Evolutionary conservation across 23 tunicate species (phyloP).

Genomic region (Ciona savignyi): DNA sequence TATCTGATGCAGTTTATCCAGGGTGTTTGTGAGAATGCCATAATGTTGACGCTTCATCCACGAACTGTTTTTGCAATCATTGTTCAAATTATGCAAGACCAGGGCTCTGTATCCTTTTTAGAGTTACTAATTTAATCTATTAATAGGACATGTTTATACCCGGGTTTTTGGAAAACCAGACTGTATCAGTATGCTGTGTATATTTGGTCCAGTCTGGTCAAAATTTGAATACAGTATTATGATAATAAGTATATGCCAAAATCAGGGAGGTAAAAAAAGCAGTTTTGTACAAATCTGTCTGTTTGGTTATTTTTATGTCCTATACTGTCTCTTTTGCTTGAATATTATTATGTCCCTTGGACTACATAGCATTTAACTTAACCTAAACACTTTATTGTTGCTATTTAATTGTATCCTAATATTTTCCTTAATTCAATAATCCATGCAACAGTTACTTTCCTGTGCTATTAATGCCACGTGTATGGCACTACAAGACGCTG

Average conservation of each 20-base stretch:
- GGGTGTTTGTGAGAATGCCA: slow-evolving; percentile 40
- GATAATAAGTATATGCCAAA: not conserved
- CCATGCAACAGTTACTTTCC: slow-evolving; percentile 73
- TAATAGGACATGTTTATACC: not conserved
- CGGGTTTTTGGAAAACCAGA: not conserved
- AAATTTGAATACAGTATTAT: not conserved
- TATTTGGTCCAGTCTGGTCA: not conserved
- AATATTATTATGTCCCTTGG: too few species aligned
- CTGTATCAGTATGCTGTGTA: not conserved
- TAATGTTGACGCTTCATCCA: slow-evolving; percentile 49
- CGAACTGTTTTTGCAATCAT: slow-evolving; percentile 45
- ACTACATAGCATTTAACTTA: too few species aligned
- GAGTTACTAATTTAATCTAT: not conserved
- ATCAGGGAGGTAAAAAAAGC: not conserved
- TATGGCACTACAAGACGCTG: slow-evolving; percentile 95
- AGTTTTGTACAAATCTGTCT: too few species aligned
- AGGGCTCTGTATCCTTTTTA: slow-evolving; percentile 72
- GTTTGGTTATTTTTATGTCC: not conserved
- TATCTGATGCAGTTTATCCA: slow-evolving; percentile 49
- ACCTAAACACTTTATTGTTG: too few species aligned
- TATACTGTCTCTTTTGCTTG: not conserved
- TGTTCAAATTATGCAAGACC: slow-evolving; percentile 78
- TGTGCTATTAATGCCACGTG: slow-evolving; percentile 83
- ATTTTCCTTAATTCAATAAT: too few species aligned
- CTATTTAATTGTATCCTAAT: too few species aligned